Conservation (phyloP, 1,140 invertebrate genomes). For the Lepidurus couesii region DNA sequence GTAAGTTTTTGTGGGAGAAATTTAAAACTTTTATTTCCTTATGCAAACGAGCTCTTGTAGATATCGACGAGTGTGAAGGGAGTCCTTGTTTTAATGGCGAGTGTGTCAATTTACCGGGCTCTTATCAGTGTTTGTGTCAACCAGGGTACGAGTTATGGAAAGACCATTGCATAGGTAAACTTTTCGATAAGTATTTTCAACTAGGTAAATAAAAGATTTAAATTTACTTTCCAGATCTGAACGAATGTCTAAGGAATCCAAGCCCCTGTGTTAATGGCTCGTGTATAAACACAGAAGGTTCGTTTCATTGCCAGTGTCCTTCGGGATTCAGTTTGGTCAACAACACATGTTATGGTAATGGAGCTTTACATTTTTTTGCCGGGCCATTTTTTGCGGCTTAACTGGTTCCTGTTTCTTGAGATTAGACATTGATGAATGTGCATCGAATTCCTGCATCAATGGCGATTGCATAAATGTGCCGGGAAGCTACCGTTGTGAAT, state of each 20-base stretch:
- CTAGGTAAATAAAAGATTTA: too few relatives aligned
- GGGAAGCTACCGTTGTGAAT: slow-evolving; percentile 50
- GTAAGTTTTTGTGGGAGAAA: slow-evolving; percentile 52
- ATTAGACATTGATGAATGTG: slow-evolving; percentile 74
- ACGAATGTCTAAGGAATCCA: slow-evolving; percentile 52
- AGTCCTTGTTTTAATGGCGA: slow-evolving; percentile 37
- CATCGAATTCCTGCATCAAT: slow-evolving; percentile 61
- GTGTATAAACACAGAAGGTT: slow-evolving; percentile 52
- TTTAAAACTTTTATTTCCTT: slow-evolving; percentile 36
- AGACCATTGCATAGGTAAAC: slow-evolving; percentile 37
- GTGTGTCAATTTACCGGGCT: slow-evolving; percentile 43
- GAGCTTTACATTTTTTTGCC: not conserved
- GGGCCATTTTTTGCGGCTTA: not conserved
- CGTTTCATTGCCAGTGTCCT: slow-evolving; percentile 59
- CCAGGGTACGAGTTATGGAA: slow-evolving; percentile 42
- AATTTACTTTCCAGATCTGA: slow-evolving; percentile 43
- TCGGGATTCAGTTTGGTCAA: slow-evolving; percentile 37
- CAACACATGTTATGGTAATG: slow-evolving; percentile 44
- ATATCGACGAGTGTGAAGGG: slow-evolving; percentile 38
- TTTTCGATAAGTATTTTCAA: too few relatives aligned
- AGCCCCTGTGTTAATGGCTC: slow-evolving; percentile 55
- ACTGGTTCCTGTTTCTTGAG: not conserved
- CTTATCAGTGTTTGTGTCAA: slow-evolving; percentile 44
- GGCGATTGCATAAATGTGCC: slow-evolving; percentile 53
- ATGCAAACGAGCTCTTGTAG: slow-evolving; percentile 42